Conservation (phyloP, 2,888 invertebrate genomes). For the Drosophila leonis region DNA sequence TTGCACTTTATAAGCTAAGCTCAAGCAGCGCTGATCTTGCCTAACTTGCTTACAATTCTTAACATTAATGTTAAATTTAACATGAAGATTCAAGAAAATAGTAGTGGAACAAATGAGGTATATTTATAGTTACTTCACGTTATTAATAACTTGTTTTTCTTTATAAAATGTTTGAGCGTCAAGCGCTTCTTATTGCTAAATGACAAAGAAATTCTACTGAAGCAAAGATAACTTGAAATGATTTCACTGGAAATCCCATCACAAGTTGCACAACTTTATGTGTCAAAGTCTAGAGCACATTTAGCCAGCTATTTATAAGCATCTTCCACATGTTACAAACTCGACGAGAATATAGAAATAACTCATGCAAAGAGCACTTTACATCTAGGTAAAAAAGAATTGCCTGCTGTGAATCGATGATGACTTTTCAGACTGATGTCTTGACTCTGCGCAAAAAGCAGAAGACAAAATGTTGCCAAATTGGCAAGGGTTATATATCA, state of each 20-base stretch:
- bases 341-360: background rate
- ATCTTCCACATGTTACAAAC: background rate
- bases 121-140: no score
- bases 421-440: conserved; percentile 23
- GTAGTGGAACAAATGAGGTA: background rate
- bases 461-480: conserved; percentile 38
- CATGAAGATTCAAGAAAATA: background rate
- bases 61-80: background rate
- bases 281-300: no score
- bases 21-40: no score
- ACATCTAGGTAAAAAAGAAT: conserved; percentile 9
- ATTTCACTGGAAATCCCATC: background rate
- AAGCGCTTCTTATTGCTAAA: no score
- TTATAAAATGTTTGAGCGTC: no score
- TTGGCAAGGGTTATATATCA: conserved; percentile 51
- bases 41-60: no score
- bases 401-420: conserved; percentile 35
- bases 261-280: background rate
- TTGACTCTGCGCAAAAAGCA: conserved; percentile 7
- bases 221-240: background rate
- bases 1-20: no score
- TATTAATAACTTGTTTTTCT: no score
- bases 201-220: background rate
- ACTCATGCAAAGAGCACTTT: background rate
- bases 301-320: background rate